Evolutionary conservation across 2,888 invertebrate species (phyloP).

Genomic region (Piscicola geometra): DNA sequence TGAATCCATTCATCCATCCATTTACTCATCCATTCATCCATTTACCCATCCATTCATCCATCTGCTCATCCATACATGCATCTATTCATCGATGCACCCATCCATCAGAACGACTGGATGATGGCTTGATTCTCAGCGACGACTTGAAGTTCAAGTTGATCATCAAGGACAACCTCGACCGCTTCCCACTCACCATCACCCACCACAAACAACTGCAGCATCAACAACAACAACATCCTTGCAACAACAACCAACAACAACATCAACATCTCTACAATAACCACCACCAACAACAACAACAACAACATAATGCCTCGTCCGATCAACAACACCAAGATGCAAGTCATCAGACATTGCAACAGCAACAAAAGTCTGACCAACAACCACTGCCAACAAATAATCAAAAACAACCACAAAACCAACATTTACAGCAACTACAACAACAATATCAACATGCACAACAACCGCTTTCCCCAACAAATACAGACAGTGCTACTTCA

Average conservation of each 20-base stretch:
- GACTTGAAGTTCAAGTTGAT: slow-evolving; percentile 25
- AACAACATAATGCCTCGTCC: not conserved
- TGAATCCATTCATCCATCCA: too few relatives aligned
- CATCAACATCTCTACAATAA: not conserved
- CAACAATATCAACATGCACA: not conserved
- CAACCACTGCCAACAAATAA: not conserved
- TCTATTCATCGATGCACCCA: too few relatives aligned
- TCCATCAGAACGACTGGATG: too few relatives aligned
- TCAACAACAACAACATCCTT: not conserved
- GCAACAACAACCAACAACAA: not conserved
- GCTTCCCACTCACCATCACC: slow-evolving; percentile 11
- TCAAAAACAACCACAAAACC: not conserved
- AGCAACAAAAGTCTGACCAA: not conserved
- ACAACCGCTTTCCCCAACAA: too few relatives aligned
- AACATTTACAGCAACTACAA: not conserved
- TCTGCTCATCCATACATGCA: too few relatives aligned
- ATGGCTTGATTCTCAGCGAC: too few relatives aligned
- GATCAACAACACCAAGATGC: not conserved
- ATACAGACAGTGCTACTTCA: too few relatives aligned
- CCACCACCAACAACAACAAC: not conserved
- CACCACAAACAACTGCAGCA: not conserved
- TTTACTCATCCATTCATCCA: too few relatives aligned
- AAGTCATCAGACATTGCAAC: too few relatives aligned
- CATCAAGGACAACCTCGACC: slow-evolving; percentile 26
- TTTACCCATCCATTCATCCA: too few relatives aligned